Conservation (phyloP, 2,888 invertebrate genomes). For the Spatulosminthurus flaviceps region DNA sequence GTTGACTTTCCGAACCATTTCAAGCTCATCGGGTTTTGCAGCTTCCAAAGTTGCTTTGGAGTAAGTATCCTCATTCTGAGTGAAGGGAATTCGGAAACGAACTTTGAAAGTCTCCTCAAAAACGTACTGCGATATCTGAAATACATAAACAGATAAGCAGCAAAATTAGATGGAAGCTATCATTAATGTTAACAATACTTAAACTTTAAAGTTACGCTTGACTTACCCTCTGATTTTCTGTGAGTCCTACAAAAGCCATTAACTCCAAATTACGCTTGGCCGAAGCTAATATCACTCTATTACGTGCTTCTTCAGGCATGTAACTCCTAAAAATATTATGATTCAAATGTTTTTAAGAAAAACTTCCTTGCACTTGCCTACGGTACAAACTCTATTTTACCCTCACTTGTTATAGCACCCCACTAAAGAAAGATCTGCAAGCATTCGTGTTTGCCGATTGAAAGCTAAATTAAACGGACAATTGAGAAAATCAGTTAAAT, state of each 20-base stretch:
- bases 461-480: conserved; percentile 94
- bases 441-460: conserved; percentile 97
- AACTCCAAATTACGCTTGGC: conserved; percentile 93
- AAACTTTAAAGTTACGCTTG: background rate
- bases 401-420: conserved; percentile 84
- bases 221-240: conserved; percentile 84
- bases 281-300: conserved; percentile 88
- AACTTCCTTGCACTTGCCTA: background rate
- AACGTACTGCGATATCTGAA: conserved; percentile 85
- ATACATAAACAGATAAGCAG: too few species aligned
- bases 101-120: conserved; percentile 94
- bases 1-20: conserved; percentile 82
- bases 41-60: conserved; percentile 83
- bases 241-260: conserved; percentile 97
- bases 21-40: conserved; percentile 78
- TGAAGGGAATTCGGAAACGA: conserved; percentile 87
- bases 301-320: conserved; percentile 77
- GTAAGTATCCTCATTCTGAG: conserved; percentile 90
- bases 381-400: too few species aligned
- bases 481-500: conserved; percentile 86
- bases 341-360: background rate
- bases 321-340: conserved; percentile 70
- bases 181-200: conserved; percentile 7
- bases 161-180: conserved; percentile 29
- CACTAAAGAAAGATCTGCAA: conserved; percentile 92